phyloP scores from a whole-genome alignment of 2,797 vertebrate genomes.

The Oreochromis grahami region DNA sequence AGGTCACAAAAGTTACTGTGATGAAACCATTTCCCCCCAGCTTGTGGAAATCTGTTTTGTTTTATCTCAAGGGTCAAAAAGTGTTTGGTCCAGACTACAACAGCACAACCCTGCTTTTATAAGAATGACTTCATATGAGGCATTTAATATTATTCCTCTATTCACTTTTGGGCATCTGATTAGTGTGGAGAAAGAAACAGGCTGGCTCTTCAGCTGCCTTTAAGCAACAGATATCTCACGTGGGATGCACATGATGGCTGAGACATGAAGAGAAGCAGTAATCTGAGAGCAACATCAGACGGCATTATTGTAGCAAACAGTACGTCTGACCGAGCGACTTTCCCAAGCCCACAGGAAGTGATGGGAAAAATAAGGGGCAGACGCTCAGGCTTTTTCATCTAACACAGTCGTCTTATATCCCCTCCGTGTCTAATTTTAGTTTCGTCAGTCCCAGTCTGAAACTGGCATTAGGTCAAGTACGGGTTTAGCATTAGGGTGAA shows the following conservation, averaged over 20 bases:
- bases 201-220: slow-evolving; percentile 21
- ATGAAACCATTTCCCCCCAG: slow-evolving; percentile 28
- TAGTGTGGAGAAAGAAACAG: not conserved
- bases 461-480: slow-evolving; percentile 8
- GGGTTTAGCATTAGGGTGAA: slow-evolving; percentile 42
- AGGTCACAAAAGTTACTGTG: slow-evolving; percentile 30
- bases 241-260: slow-evolving; percentile 27
- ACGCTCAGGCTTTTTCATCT: slow-evolving; percentile 18
- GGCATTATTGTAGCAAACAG: not conserved
- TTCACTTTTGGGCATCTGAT: slow-evolving; percentile 29
- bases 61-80: slow-evolving; percentile 43
- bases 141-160: slow-evolving; percentile 18
- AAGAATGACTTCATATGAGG: slow-evolving; percentile 16
- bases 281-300: not conserved
- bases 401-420: not conserved
- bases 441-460: not conserved
- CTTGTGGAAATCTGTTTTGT: slow-evolving; percentile 50
- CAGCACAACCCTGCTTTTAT: not conserved
- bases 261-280: not conserved
- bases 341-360: not conserved
- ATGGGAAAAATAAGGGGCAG: slow-evolving; percentile 19
- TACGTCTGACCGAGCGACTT: not conserved
- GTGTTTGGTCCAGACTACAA: slow-evolving; percentile 16
- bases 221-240: slow-evolving; percentile 3
- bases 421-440: slow-evolving; percentile 27